Evolutionary conservation across 2,113 vertebrate species (phyloP), one percentile per base, ranked within the genome.

Genomic region (Rhinoderma darwinii): DNA sequence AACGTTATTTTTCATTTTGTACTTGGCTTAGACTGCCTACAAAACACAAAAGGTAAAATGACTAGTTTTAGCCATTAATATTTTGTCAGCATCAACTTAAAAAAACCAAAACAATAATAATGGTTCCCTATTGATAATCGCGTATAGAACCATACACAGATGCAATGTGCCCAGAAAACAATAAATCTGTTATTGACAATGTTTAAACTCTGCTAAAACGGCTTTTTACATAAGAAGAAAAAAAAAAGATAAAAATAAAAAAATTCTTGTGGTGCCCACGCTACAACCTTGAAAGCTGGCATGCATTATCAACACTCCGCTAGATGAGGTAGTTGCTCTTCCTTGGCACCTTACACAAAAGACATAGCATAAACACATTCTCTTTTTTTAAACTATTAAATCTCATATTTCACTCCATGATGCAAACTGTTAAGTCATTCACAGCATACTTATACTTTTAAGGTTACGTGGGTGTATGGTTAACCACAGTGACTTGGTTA

Each of bases 401-500:
- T 43, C 83, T 43, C 50, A 41, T 22, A 51, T 59, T 84, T 75
- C 39, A 30, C 47, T 39, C 15, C 35, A n/a, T 35, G 68, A 84
- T 56, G 68, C 66, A 59, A 43, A 61, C 56, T 32, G 17, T 74
- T 50, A 68, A 10, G 27, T n/a, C 66, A 51, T 83, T 83, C 81
- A 44, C 72, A 27, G 70, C 51, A 54, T 25, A 44, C 35, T 72
- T 30, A 83, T 25, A 66, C 61, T 61, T 43, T 56, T 74, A 74
- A 84, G 30, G 11, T 17, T 43, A 74, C 27, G 50, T 74, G 47
- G 70, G 50, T 74, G 50, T 39, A 74, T 51, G 22, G 47, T 75
- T 74, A 73, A 84, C 50, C 43, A 74, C 82, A 84, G 14, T 15
- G 56, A 51, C 22, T 43, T 11, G 15, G 44, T 73, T 73, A 84